Evolutionary conservation across 2,797 vertebrate species (phyloP).

Genomic region (Catostomus latipinnis): DNA sequence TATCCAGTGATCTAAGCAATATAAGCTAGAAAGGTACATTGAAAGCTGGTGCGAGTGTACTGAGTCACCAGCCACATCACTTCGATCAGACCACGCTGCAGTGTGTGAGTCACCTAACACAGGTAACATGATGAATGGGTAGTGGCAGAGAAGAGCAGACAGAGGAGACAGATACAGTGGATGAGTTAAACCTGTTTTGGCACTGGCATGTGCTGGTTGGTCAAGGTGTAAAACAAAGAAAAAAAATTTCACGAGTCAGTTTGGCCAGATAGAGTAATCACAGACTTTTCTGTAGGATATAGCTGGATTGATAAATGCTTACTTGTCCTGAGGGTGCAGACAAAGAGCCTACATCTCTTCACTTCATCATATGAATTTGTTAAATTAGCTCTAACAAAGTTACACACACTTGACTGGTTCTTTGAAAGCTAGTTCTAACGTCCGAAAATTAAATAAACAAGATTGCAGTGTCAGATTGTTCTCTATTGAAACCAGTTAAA

Average conservation of each 20-base stretch:
- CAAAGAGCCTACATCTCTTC: neutral
- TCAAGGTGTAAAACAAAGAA: no score
- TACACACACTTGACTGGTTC: neutral
- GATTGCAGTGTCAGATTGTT: neutral
- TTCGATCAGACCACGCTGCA: conserved; percentile 73
- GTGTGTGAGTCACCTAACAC: conserved; percentile 80
- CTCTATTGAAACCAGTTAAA: neutral
- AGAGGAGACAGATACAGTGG: neutral
- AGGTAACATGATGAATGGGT: conserved; percentile 62
- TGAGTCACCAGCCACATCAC: conserved; percentile 69
- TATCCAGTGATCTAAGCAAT: conserved; percentile 15
- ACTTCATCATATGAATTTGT: neutral
- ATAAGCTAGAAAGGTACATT: neutral
- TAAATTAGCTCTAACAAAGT: neutral
- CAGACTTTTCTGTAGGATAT: neutral
- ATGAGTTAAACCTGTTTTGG: neutral
- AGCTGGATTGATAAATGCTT: neutral
- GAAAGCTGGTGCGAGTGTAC: conserved; percentile 9
- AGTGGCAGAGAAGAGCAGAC: conserved; percentile 42
- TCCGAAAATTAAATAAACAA: neutral
- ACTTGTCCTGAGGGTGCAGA: neutral
- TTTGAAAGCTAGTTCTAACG: neutral
- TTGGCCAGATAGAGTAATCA: neutral
- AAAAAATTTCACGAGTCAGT: neutral
- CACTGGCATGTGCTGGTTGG: no score